A percentile compares a stretch with the other conserved stretches of the same genome.
Conservation (phyloP, 2,797 vertebrate genomes). For the Bothrops alternatus region DNA sequence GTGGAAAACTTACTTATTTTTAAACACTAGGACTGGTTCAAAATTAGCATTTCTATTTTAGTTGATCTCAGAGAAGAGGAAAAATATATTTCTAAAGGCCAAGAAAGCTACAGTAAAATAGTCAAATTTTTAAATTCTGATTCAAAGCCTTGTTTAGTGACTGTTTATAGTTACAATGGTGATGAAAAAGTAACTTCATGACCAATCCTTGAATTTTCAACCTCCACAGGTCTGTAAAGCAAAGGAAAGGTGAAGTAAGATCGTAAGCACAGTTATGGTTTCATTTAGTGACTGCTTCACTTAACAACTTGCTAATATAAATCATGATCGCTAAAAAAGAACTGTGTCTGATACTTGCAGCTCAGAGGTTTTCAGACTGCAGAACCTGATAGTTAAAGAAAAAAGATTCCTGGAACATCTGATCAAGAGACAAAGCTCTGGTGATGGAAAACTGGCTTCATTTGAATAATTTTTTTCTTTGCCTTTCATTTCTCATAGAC, state of each 20-base stretch:
- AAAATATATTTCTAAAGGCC: not conserved
- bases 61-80: not conserved
- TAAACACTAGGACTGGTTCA: not conserved
- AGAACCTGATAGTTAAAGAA: not conserved
- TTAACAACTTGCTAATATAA: not conserved
- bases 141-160: not conserved
- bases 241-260: not conserved
- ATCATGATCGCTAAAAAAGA: not conserved
- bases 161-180: not conserved
- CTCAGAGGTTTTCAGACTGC: not conserved
- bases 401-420: not conserved
- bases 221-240: not conserved
- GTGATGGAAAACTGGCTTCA: not conserved
- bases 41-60: constrained; percentile 9
- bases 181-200: not conserved
- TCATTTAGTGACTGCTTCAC: not conserved
- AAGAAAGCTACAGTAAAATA: not conserved
- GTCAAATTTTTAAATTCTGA: constrained; percentile 12
- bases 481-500: not conserved
- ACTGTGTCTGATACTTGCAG: not conserved
- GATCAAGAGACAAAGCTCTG: not conserved
- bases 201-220: not conserved
- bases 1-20: constrained; percentile 13
- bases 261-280: not conserved
- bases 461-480: not conserved